Base-by-base conservation (phyloP, 53 echinoderm and acorn worm genomes). In the Paracentrotus lividus region DNA sequence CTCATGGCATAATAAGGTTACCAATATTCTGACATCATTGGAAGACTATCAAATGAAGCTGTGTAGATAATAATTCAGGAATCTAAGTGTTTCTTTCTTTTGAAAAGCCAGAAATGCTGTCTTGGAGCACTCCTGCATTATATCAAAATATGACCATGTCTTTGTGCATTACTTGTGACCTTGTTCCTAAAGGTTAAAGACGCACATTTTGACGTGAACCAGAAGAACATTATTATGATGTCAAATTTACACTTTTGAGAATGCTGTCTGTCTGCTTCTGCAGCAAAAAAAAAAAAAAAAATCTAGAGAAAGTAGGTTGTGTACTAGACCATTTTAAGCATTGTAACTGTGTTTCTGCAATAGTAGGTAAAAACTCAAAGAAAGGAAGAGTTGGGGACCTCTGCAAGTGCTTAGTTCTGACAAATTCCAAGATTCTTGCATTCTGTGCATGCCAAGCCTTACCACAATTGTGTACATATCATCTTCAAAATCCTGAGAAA, bases 381-480 rank as follows among this genome's bases (percentile, higher is more conserved):
- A 64, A 64, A 29, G 31, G 64, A 57, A 59, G 8, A 59, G 8
- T 29, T 8, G 72, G 40, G 20, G 72, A 40, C 72, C 72, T 72
- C 38, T 72, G 40, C 26, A 57, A 45, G 77, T 42, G 8, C 4
- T 20, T 44, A n/a, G 47, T 81, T 45, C 81, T 49, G 47, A 81
- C 44, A 45, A 47, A 81, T 81, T 81, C 81, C 47, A 27, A n/a
- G 44, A 81, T 81, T 45, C 47, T 81, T 45, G 47, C 81, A 81
- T 81, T 81, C 47, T 44, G 26, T 26, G 14, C 93, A 95, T 94
- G 91, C 91, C 33, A 52, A 56, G 77, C 86, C 95, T 96, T 96
- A 96, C 96, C 96, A 93, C 94, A 54, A 95, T 96, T 29, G 95
- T 92, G 93, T 95, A 96, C 53, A 96, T 96, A 94, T 94, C 96